Conservation (phyloP, 1,140 invertebrate species). For the Drosophila simulans region DNA sequence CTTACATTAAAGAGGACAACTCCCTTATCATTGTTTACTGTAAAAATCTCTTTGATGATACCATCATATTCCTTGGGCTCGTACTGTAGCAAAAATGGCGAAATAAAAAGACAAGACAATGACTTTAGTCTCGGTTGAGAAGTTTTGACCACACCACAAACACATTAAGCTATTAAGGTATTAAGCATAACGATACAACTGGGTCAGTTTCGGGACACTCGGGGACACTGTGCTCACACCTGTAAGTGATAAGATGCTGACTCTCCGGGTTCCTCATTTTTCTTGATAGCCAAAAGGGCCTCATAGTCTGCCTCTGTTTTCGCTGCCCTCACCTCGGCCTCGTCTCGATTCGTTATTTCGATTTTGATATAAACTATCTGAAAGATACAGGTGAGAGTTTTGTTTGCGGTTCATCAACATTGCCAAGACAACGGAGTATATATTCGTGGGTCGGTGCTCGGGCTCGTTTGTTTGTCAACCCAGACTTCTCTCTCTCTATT, state of each 20-base stretch:
- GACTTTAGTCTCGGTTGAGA: conserved; percentile 50
- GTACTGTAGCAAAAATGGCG: conserved; percentile 52
- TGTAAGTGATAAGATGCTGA: not conserved
- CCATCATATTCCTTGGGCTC: conserved; percentile 48
- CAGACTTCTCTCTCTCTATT: conserved; percentile 9
- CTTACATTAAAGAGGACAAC: conserved; percentile 74
- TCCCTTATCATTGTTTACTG: conserved; percentile 48
- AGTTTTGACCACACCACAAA: conserved; percentile 27
- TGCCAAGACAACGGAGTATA: conserved; percentile 51
- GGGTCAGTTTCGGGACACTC: conserved; percentile 1
- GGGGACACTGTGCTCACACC: conserved; percentile 49
- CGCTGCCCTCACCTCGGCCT: conserved; percentile 48
- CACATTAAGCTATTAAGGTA: conserved; percentile 1
- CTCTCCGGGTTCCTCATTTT: not conserved
- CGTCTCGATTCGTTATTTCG: conserved; percentile 64
- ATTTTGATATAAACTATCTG: conserved; percentile 81
- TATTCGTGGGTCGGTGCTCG: conserved; percentile 18
- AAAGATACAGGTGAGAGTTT: conserved; percentile 69
- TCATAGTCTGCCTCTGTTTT: conserved; percentile 12
- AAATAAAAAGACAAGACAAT: conserved; percentile 39
- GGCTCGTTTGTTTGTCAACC: conserved; percentile 1
- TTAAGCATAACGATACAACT: not conserved
- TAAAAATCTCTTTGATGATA: conserved; percentile 52
- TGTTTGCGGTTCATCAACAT: conserved; percentile 73
- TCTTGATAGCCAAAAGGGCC: not conserved